Conservation (phyloP, 2,113 vertebrate species). For the Procapra przewalskii region DNA sequence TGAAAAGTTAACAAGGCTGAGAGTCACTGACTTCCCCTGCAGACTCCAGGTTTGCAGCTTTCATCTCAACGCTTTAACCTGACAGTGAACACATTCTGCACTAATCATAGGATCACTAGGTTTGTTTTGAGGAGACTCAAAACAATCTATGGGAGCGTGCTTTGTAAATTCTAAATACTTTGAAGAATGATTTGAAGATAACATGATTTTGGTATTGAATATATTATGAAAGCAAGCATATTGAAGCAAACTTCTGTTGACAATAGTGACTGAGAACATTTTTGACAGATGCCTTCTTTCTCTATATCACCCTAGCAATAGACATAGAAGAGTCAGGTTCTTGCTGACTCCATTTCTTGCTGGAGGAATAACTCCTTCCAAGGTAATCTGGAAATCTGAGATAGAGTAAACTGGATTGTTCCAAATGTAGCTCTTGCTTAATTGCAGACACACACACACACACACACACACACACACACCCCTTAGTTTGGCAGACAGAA, state of each 20-base stretch:
- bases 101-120: background rate
- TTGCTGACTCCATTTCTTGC: background rate
- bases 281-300: background rate
- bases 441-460: background rate
- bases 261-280: background rate
- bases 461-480: background rate
- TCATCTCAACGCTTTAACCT: background rate
- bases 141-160: fast-evolving
- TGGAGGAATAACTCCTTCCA: background rate
- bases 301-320: fast-evolving
- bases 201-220: background rate
- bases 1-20: background rate
- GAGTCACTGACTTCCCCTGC: background rate
- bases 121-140: background rate
- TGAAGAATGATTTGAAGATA: background rate
- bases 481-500: background rate
- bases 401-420: background rate
- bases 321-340: background rate
- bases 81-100: no score
- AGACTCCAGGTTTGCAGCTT: background rate
- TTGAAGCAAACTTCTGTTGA: background rate
- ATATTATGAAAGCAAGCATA: background rate
- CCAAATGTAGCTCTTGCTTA: background rate
- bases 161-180: background rate
- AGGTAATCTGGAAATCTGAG: background rate